A percentile compares a stretch with the other conserved stretches of the same genome.
Conservation (phyloP, 2,113 vertebrate genomes). For the Alligator sinensis region DNA sequence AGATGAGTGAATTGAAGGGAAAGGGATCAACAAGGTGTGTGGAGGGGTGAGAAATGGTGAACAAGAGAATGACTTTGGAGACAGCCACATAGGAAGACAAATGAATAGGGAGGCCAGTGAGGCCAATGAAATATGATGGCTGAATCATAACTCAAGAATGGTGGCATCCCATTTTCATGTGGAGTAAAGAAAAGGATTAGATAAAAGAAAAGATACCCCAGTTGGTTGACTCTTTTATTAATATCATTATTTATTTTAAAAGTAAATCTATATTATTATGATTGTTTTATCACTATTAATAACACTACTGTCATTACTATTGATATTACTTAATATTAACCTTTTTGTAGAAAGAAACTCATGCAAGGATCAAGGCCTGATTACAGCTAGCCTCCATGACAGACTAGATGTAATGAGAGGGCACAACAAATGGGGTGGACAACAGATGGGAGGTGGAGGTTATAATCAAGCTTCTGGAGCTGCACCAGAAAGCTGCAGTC, state of each 20-base stretch:
- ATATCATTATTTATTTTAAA: not conserved
- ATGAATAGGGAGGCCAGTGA: accelerated
- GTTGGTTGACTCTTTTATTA: not conserved
- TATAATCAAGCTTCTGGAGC: not conserved
- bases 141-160: not conserved
- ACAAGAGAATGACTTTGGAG: not conserved
- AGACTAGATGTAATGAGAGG: not conserved
- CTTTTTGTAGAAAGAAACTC: not conserved
- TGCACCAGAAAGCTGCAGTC: not conserved
- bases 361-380: not conserved
- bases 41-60: not conserved
- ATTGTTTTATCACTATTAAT: not conserved
- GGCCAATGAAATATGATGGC: not conserved
- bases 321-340: not conserved
- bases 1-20: not conserved
- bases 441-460: not conserved
- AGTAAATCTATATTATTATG: not conserved
- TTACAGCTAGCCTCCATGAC: not conserved
- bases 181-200: not conserved
- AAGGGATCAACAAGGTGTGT: not conserved
- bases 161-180: not conserved
- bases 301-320: not conserved
- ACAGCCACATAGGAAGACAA: not conserved
- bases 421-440: not conserved
- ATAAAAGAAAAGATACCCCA: not conserved